Base-by-base conservation (phyloP, 1,140 invertebrate genomes). In the Cylas formicarius region DNA sequence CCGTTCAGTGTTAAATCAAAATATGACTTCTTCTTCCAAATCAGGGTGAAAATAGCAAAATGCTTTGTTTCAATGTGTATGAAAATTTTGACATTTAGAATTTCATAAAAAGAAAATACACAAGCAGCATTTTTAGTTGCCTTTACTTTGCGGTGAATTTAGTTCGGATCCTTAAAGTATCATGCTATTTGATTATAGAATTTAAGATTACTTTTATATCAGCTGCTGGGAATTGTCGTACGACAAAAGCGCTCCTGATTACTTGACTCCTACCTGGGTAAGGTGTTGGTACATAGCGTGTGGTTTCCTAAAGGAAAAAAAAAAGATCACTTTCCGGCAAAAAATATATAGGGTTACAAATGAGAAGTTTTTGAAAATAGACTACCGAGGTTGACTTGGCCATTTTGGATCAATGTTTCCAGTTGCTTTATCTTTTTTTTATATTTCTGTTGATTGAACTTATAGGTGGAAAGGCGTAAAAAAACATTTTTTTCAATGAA, bases 351-450 rank as follows among this genome's bases (percentile, higher is more conserved):
- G 33, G 33, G 36, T 20, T 18, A 2, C 26, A 6, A 47, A 44
- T 31, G 38, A 32, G 4, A 58, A 31, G 22, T 31, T 36, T 22
- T 20, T 48, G 19, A 48, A 58, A 10, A 56, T 9, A 5, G 60
- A 56, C 27, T 49, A 61, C 60, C 60, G 60, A 5, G 60, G 52
- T 33, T 62, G 62, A 2, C 44, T 51, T 1, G 49, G 38, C 53
- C 60, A 64, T 9, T 65, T 60, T 62, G 59, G 63, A 43, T 60
- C 54, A 9, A 60, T 5, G 14, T 61, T 56, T 8, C 56, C 56
- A 20, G 13, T 29, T 24, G 55, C 51, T 35, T 51, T 32, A 14
- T 62, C 60, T 33, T 57, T 54, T 56, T 60, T 44, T 40, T 42
- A 59, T 31, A 18, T 28, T 38, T 44, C 50, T 46, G 4, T 48